Evolutionary conservation across 2,113 vertebrate species (phyloP).

Genomic region (Octodon degus): DNA sequence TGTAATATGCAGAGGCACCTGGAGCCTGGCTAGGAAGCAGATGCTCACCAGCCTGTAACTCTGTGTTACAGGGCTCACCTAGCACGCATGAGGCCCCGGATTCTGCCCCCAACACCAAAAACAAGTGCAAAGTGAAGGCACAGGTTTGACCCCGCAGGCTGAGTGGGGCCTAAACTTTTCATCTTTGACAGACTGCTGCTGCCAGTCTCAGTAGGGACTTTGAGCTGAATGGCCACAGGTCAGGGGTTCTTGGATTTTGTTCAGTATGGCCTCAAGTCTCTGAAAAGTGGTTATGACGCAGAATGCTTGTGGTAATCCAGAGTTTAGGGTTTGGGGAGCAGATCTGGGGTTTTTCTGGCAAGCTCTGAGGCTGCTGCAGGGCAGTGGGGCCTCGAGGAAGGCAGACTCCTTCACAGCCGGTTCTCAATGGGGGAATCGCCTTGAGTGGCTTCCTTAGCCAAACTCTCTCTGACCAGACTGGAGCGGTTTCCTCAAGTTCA

Average conservation of each 20-base stretch:
- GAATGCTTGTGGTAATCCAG: background rate
- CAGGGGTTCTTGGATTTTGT: background rate
- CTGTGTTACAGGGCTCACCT: background rate
- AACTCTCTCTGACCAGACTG: background rate
- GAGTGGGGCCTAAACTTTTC: fast-evolving
- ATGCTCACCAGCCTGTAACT: background rate
- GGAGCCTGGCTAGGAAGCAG: background rate
- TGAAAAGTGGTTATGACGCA: background rate
- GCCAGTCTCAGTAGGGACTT: background rate
- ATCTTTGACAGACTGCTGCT: background rate
- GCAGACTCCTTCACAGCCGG: background rate
- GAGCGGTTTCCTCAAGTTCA: background rate
- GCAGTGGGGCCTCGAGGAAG: background rate
- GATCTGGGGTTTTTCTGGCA: background rate
- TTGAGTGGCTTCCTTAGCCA: background rate
- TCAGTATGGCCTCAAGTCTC: background rate
- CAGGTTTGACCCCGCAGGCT: background rate
- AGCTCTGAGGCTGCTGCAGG: background rate
- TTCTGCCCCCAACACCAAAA: background rate
- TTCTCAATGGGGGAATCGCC: background rate
- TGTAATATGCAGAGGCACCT: fast-evolving
- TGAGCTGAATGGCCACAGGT: background rate
- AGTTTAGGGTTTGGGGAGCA: background rate
- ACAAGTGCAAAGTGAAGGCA: background rate
- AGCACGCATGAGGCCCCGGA: fast-evolving